phyloP scores from a whole-genome alignment of 1,140 invertebrate genomes.

The Cyphomyrmex costatus region DNA sequence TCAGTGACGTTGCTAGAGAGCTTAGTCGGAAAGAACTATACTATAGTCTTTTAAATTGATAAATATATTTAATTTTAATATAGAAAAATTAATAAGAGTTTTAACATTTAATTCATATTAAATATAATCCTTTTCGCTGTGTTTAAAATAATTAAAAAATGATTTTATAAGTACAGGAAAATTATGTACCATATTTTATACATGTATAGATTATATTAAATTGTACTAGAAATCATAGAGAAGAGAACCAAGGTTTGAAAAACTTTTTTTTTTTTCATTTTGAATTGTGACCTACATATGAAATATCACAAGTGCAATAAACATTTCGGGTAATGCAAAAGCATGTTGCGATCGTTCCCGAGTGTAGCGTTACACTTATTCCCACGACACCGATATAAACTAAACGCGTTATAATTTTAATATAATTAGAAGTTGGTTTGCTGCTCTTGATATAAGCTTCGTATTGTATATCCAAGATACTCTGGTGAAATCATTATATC shows the following conservation, averaged over 20 bases:
- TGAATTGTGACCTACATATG: conserved; percentile 13
- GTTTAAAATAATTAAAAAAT: neutral
- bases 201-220: neutral
- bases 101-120: neutral
- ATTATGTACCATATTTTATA: neutral
- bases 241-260: neutral
- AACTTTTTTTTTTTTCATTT: conserved; percentile 5
- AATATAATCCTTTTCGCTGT: neutral
- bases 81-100: neutral
- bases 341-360: neutral
- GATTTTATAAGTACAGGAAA: neutral
- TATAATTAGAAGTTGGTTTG: conserved; percentile 36
- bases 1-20: neutral
- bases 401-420: conserved; percentile 45
- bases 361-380: conserved; percentile 3
- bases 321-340: conserved; percentile 21
- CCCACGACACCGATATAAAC: conserved; percentile 22
- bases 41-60: neutral
- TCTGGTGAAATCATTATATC: neutral
- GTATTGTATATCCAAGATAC: neutral
- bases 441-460: neutral
- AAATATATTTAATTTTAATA: neutral
- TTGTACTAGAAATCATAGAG: neutral
- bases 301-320: neutral
- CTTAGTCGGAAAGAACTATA: neutral